Percentiles rank a stretch among this genome's conserved stretches.
Evolutionary conservation across 2,888 invertebrate genomes (phyloP).

Genomic region (Molanna angustata): DNA sequence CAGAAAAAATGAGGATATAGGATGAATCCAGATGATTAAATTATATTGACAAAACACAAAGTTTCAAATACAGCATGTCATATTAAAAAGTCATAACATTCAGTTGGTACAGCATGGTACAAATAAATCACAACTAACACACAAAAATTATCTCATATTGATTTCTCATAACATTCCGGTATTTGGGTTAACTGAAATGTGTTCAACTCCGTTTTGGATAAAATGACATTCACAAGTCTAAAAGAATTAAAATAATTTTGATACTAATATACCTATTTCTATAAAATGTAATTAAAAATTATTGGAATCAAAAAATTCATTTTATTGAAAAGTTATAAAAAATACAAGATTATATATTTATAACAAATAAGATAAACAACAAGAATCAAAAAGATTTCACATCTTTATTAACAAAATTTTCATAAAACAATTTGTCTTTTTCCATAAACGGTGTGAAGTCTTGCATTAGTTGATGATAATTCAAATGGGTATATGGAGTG

Average conservation of each 20-base stretch:
- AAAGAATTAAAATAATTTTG: no score
- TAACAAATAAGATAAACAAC: not conserved
- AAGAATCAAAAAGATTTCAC: slow-evolving; percentile 40
- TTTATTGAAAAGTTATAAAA: not conserved
- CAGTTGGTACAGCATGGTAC: slow-evolving; percentile 15
- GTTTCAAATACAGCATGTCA: not conserved
- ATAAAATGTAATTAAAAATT: no score
- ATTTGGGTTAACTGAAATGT: no score
- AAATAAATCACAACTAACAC: not conserved
- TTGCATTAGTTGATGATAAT: slow-evolving; percentile 59
- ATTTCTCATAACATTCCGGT: no score
- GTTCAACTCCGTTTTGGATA: no score
- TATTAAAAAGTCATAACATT: not conserved
- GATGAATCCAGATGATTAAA: no score
- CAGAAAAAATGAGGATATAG: no score
- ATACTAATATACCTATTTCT: no score
- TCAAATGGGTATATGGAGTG: slow-evolving; percentile 53
- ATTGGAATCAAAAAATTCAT: not conserved
- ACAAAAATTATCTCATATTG: no score
- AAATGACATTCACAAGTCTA: no score
- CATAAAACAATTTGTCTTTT: slow-evolving; percentile 55
- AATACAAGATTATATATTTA: not conserved
- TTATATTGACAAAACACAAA: not conserved
- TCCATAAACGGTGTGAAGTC: slow-evolving; percentile 51
- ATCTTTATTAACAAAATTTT: slow-evolving; percentile 58